A percentile compares a stretch with the other conserved stretches of the same genome.
phyloP scores from a whole-genome alignment of 2,113 vertebrate species.

The Eudorcas thomsonii region DNA sequence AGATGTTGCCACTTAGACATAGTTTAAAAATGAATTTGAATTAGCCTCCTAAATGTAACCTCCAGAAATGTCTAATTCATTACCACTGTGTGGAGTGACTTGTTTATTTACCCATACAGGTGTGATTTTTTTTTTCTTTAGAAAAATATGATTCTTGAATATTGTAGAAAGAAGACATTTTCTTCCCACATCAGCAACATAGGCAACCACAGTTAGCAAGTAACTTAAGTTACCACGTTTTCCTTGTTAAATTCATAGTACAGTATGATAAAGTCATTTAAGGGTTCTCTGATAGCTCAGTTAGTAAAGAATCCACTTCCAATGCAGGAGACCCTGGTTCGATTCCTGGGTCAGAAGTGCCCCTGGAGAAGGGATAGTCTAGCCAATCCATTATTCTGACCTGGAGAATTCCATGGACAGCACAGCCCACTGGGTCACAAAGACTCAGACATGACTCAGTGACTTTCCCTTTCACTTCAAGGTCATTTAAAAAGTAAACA shows the following conservation, averaged over 20 bases:
- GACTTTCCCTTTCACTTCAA: too few relatives aligned
- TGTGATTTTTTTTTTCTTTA: not conserved
- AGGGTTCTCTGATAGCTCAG: not conserved
- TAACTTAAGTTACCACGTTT: not conserved
- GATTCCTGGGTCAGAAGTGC: rapidly evolving
- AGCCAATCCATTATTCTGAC: too few relatives aligned
- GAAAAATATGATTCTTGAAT: not conserved
- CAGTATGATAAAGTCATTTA: not conserved
- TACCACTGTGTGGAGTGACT: not conserved
- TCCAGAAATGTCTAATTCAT: not conserved
- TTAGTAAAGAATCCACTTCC: too few relatives aligned
- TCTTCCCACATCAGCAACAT: not conserved
- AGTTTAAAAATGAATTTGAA: not conserved
- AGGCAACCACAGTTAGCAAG: not conserved
- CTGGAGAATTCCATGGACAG: too few relatives aligned
- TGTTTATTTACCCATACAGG: not conserved
- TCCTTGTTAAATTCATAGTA: not conserved
- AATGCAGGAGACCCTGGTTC: too few relatives aligned
- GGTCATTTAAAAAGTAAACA: too few relatives aligned
- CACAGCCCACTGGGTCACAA: too few relatives aligned
- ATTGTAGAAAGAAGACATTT: not conserved
- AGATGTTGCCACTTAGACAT: not conserved
- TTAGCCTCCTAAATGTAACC: not conserved
- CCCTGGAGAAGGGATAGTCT: too few relatives aligned
- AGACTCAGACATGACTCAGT: too few relatives aligned